phyloP scores from a whole-genome alignment of 1,140 invertebrate species.

The Nomia melanderi region DNA sequence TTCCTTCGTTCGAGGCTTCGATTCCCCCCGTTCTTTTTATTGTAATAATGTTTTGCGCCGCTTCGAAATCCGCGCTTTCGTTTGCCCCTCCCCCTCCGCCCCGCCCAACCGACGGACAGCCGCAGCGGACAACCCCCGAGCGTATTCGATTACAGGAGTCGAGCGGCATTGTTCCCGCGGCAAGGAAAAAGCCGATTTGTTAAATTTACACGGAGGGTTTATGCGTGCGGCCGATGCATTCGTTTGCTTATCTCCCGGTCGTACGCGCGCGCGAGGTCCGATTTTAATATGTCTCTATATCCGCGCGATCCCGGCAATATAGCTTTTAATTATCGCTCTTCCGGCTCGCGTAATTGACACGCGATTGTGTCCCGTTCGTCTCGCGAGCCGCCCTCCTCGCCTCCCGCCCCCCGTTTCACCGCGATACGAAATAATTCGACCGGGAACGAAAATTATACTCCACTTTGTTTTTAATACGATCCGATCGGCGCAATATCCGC shows the following conservation, averaged over 20 bases:
- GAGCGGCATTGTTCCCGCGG: neutral
- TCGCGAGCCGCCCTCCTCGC: neutral
- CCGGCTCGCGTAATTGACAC: conserved; percentile 15
- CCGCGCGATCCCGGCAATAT: neutral
- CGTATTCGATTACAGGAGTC: neutral
- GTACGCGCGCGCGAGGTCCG: neutral
- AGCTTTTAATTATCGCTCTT: conserved; percentile 26
- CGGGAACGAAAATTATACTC: conserved; percentile 11
- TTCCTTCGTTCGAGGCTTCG: too few relatives aligned
- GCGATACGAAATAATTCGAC: neutral
- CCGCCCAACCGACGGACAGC: too few relatives aligned
- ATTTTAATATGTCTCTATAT: conserved; percentile 11
- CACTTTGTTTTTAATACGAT: neutral
- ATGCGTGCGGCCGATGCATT: neutral
- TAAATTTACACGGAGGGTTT: conserved; percentile 14
- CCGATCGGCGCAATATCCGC: neutral
- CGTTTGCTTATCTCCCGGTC: conserved; percentile 5
- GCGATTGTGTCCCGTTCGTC: neutral
- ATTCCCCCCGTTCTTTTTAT: neutral
- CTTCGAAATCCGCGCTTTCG: neutral
- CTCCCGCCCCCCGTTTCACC: too few relatives aligned
- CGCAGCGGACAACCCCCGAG: too few relatives aligned
- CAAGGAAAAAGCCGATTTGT: neutral
- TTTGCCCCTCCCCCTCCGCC: neutral
- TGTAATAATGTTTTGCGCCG: neutral